Percentiles rank a stretch among this genome's conserved stretches.
Evolutionary conservation across 2,888 invertebrate genomes (phyloP).

Genomic region (Trilocha varians): DNA sequence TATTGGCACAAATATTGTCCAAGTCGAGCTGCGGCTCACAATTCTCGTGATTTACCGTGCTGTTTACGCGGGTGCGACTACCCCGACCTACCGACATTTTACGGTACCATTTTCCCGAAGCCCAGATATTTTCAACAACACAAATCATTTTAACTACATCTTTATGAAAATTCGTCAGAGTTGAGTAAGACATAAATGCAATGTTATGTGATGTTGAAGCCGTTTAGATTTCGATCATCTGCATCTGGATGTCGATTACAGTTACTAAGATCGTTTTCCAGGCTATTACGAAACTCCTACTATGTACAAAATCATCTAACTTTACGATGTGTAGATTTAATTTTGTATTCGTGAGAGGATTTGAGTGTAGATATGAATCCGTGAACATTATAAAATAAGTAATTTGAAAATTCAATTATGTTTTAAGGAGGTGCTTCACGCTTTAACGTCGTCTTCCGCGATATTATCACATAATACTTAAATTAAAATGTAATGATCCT

Average conservation of each 20-base stretch:
- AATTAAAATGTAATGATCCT: background rate
- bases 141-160: slow-evolving; percentile 50
- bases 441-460: background rate
- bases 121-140: slow-evolving; percentile 50
- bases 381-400: background rate
- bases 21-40: slow-evolving; percentile 57
- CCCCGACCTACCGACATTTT: slow-evolving; percentile 51
- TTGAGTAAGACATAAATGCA: slow-evolving; percentile 2
- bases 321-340: background rate
- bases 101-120: slow-evolving; percentile 50
- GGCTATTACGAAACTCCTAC: background rate
- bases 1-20: slow-evolving; percentile 70
- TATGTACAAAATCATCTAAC: background rate
- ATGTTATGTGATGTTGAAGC: background rate
- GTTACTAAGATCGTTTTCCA: background rate
- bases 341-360: background rate
- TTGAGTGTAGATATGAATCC: background rate
- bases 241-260: background rate
- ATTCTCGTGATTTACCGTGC: slow-evolving; percentile 64
- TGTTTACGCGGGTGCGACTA: slow-evolving; percentile 63
- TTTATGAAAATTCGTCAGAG: slow-evolving; percentile 40
- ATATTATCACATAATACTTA: background rate
- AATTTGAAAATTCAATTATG: background rate
- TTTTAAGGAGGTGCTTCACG: background rate
- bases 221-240: background rate